Percentiles rank a stretch among this genome's conserved stretches.
phyloP scores from a whole-genome alignment of 2,888 invertebrate genomes.

The Polyommatus icarus region DNA sequence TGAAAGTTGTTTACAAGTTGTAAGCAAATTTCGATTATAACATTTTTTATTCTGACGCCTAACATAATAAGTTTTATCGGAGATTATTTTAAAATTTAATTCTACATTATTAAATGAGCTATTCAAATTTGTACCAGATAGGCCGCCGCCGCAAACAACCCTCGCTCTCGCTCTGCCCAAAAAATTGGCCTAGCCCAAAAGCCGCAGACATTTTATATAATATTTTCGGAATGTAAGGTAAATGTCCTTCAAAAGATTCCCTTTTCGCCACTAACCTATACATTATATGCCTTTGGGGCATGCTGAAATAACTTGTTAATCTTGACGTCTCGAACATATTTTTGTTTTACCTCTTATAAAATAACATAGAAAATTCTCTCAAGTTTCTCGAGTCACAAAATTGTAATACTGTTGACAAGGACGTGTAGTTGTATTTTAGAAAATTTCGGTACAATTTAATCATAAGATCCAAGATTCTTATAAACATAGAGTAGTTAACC shows the following conservation, averaged over 20 bases:
- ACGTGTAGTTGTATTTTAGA: neutral
- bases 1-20: too few relatives aligned
- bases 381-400: neutral
- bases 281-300: neutral
- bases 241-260: neutral
- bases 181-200: neutral
- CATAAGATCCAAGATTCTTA: too few relatives aligned
- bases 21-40: too few relatives aligned
- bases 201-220: neutral
- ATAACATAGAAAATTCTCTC: neutral
- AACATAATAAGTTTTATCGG: too few relatives aligned
- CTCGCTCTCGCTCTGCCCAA: neutral
- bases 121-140: too few relatives aligned
- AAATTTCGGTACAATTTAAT: too few relatives aligned
- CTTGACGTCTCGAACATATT: neutral
- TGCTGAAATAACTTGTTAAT: slow-evolving; percentile 1
- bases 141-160: too few relatives aligned
- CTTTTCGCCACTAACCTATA: slow-evolving; percentile 7
- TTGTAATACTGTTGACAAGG: neutral
- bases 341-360: neutral
- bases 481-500: neutral
- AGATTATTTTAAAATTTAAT: too few relatives aligned
- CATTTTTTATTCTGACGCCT: too few relatives aligned
- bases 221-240: slow-evolving; percentile 2
- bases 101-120: too few relatives aligned